Evolutionary conservation across 2,888 invertebrate species (phyloP), one percentile per base, ranked within the genome.

Genomic region (Eristalis intricaria): DNA sequence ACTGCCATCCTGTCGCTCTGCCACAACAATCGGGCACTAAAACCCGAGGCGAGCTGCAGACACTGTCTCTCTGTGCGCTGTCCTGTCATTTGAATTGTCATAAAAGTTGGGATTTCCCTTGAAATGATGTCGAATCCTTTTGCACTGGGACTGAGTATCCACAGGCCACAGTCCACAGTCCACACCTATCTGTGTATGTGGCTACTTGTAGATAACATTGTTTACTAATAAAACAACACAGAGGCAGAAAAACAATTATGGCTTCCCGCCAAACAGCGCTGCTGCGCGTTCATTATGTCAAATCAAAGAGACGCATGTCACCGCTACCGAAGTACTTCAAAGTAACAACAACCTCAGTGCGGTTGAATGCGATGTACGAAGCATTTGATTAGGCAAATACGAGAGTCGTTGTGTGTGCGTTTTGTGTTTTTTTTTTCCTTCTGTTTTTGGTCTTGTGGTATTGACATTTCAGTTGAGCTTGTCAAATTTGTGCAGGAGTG

Each of bases 401-500:
- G 38, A 71, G 19, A 40, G 60, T 26, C 13, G 60, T 15, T 60
- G 23, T 60, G 32, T 13, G n/a, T 60, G 26, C 71, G 70, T 40
- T 64, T 40, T 70, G 26, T 74, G 63, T 84, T 78, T 66, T 68
- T 68, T 38, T n/a, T 64, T 64, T 69, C 11, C 22, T 32, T 32
- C 43, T n/a, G n/a, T n/a, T n/a, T 50, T 50, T 19, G 50, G 68
- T 58, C 43, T 40, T 60, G 58, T 75, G 61, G 78, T 86, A 83
- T 86, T 86, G 86, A 86, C 86, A 78, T 79, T 86, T 83, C 83
- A 86, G 86, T 79, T 82, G 86, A 82, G 78, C 74, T 82, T 82
- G 85, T 82, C 84, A 85, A 61, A 81, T 68, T 32, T 63, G 56
- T 71, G 40, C 56, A 29, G 60, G 32, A 23, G 78, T 56, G 50